Conservation (phyloP, 2,113 vertebrate species). For the Tetraodon nigroviridis region DNA sequence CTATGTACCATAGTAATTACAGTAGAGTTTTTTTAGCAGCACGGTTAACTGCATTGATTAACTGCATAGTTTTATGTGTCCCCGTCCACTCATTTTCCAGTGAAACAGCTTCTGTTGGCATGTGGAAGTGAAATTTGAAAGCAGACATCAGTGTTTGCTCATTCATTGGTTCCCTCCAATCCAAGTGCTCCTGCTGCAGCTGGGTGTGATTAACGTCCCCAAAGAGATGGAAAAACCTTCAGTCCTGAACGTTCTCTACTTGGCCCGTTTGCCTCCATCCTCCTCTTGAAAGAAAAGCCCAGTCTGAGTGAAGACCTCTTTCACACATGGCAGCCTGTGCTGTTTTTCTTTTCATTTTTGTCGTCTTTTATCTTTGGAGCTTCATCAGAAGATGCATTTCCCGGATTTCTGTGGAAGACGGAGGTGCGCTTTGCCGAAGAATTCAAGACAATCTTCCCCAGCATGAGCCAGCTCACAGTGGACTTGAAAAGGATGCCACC, state of each 20-base stretch:
- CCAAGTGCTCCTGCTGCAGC: constrained; percentile 57
- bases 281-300: constrained; percentile 28
- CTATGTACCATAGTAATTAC: no score
- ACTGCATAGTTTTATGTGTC: neutral
- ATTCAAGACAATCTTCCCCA: constrained; percentile 6
- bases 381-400: constrained; percentile 12
- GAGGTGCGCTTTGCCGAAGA: constrained; percentile 5
- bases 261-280: neutral
- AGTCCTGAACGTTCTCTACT: neutral
- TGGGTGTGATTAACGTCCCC: constrained; percentile 62
- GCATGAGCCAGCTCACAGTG: neutral
- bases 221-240: neutral
- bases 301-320: constrained; percentile 2
- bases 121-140: constrained; percentile 3
- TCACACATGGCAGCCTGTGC: neutral
- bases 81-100: constrained; percentile 2
- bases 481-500: neutral
- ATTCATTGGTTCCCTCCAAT: constrained; percentile 59
- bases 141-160: constrained; percentile 57
- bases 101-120: constrained; percentile 34
- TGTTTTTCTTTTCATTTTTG: neutral
- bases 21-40: no score
- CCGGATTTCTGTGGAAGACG: neutral
- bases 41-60: neutral
- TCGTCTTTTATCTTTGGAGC: neutral